These are phyloP conservation scores for Amyelois transitella DNA, from an alignment of 1,140 invertebrate genomes.

Conservation along the genomic window DNA sequence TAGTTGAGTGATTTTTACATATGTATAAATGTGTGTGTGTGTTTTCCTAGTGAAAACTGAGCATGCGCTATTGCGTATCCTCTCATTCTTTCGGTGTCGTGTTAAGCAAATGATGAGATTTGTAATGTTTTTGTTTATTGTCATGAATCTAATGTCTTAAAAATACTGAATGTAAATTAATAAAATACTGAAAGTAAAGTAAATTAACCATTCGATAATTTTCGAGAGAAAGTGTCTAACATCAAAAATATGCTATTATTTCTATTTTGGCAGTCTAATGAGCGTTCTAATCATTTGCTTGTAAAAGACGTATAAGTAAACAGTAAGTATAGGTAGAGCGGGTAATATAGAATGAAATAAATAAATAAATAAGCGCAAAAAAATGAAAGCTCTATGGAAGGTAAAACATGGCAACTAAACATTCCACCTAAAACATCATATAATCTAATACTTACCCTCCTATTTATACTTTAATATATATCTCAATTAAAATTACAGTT, in stretches of 20 bases:
- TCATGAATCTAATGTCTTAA: too few species aligned
- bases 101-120: conserved; percentile 4
- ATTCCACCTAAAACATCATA: conserved; percentile 22
- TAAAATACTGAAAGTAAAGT: too few species aligned
- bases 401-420: conserved; percentile 34
- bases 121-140: background rate
- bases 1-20: background rate
- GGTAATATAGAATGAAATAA: conserved; percentile 16
- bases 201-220: too few species aligned
- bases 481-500: background rate
- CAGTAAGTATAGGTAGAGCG: conserved; percentile 17
- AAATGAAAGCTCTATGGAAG: conserved; percentile 41
- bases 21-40: background rate
- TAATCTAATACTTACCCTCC: conserved; percentile 15
- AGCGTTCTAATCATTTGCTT: conserved; percentile 13
- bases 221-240: too few species aligned
- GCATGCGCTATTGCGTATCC: conserved; percentile 1
- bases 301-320: conserved; percentile 8
- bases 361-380: conserved; percentile 58
- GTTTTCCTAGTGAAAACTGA: too few species aligned
- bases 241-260: too few species aligned
- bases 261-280: background rate
- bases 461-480: background rate
- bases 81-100: background rate
- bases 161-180: too few species aligned